These are phyloP conservation scores for Hypselothyrea guttata DNA, from an alignment of 2,888 invertebrate genomes.

Conservation along the genomic window DNA sequence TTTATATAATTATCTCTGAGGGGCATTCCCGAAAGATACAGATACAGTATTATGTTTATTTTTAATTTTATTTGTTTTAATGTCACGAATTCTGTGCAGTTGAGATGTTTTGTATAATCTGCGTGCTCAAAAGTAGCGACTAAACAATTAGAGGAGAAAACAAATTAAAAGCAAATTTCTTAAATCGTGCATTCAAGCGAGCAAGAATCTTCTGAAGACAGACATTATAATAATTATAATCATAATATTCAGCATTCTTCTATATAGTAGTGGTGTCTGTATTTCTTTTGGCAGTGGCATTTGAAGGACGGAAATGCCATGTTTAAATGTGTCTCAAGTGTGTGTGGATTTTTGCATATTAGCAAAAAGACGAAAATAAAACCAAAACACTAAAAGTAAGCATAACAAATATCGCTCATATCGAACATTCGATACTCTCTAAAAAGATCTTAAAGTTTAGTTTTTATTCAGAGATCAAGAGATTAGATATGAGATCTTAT, in stretches of 20 bases:
- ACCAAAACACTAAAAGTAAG: conserved; percentile 27
- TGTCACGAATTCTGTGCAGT: conserved; percentile 36
- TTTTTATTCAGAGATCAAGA: no score
- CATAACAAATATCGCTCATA: not conserved
- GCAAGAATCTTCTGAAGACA: conserved; percentile 25
- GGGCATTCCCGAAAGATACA: conserved; percentile 1
- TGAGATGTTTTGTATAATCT: conserved; percentile 15
- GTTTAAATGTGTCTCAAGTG: conserved; percentile 25
- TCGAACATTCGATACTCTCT: conserved; percentile 4
- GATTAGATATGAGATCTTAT: no score
- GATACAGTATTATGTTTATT: not conserved
- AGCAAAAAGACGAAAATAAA: conserved; percentile 52
- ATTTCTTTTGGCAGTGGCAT: conserved; percentile 46
- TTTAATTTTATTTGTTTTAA: conserved; percentile 9
- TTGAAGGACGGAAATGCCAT: conserved; percentile 72
- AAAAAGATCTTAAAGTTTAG: not conserved
- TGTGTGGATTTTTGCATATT: conserved; percentile 65
- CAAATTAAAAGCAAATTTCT: conserved; percentile 22
- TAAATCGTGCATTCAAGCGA: conserved; percentile 56
- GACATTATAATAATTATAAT: conserved; percentile 5
- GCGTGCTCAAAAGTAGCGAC: conserved; percentile 18
- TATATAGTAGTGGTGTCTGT: conserved; percentile 18
- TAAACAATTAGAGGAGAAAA: conserved; percentile 32
- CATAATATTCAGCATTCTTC: conserved; percentile 40
- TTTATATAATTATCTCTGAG: conserved; percentile 4